Percentiles rank a stretch among this genome's conserved stretches.
Evolutionary conservation across 1,140 invertebrate species (phyloP).

Genomic region (Solenopsis fugax): DNA sequence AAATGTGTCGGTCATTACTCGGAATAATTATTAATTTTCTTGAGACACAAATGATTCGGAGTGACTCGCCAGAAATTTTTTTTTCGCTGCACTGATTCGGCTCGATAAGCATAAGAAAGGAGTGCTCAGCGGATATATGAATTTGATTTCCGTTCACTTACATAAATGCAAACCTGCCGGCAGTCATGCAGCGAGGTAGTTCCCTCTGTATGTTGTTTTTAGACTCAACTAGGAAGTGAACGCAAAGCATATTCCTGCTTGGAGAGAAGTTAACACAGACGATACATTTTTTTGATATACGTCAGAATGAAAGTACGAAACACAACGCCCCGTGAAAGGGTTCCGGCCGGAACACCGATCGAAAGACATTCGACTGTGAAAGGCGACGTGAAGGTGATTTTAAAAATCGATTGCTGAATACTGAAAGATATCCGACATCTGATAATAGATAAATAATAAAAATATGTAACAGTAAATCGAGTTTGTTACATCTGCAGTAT

Average conservation of each 20-base stretch:
- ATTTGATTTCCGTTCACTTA: conserved; percentile 60
- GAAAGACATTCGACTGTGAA: conserved; percentile 63
- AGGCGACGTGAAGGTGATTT: conserved; percentile 3
- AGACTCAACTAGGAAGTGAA: conserved; percentile 71
- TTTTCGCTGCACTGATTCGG: neutral
- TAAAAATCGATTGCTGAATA: conserved; percentile 38
- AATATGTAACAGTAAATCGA: neutral
- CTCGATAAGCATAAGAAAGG: conserved; percentile 24
- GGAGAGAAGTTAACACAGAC: conserved; percentile 42
- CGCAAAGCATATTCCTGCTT: conserved; percentile 27
- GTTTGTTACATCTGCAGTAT: neutral
- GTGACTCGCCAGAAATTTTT: neutral
- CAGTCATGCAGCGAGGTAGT: conserved; percentile 10
- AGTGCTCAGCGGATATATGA: neutral
- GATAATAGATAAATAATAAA: conserved; percentile 14
- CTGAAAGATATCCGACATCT: neutral
- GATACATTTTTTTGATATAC: conserved; percentile 67
- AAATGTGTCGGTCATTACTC: neutral
- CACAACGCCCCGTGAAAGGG: conserved; percentile 68
- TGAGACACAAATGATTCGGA: neutral
- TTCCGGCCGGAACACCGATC: conserved; percentile 43
- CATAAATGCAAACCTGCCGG: neutral
- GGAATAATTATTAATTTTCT: conserved; percentile 17
- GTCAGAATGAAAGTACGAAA: conserved; percentile 70
- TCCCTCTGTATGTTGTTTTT: conserved; percentile 54